Base-by-base conservation (phyloP, 2,797 vertebrate genomes). In the Microhierax caerulescens region DNA sequence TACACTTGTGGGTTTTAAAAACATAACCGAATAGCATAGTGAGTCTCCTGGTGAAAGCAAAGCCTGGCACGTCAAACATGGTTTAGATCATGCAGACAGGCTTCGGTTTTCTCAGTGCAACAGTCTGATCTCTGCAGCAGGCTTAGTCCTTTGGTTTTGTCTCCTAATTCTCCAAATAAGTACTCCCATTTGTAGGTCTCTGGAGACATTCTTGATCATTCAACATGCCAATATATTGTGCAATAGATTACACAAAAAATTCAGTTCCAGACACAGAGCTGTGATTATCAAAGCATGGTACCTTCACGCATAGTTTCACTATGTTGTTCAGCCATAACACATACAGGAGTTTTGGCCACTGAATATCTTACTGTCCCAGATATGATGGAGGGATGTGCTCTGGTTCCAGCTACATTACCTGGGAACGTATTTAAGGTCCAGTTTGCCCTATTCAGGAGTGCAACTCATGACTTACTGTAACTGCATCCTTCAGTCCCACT, bases 31-130 rank as follows among this genome's bases (percentile, higher is more conserved):
- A 93, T 64, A 88, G 74, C 80, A 53, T 34, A 93, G 93, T 5
- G 28, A 86, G 93, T 79, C 94, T 95, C 90, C 85, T 77, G 90
- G 77, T 88, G 92, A 96, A 95, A 95, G 86, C 83, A 86, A 92
- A 97, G 92, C 76, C 92, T 60, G 27, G 59, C 68, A 80, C 14
- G 95, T 96, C 96, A 96, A 93, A 94, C 93, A 91, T 50, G 36
- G 92, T 96, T 96, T 95, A 95, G 70, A 86, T 97, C 96, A 95
- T 48, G 74, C 61, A 82, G 23, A 5, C 3, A 13, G 70, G 78
- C 79, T 95, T 88, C 56, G 80, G 86, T 95, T 96, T 95, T 79
- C 94, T 86, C 70, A 41, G 9, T 30, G 30, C 67, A 60, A 74
- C 76, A 82, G 65, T 13, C 63, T 72, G 82, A 82, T 88, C 77